phyloP scores from a whole-genome alignment of 2,797 vertebrate species.

The Spheniscus humboldti region DNA sequence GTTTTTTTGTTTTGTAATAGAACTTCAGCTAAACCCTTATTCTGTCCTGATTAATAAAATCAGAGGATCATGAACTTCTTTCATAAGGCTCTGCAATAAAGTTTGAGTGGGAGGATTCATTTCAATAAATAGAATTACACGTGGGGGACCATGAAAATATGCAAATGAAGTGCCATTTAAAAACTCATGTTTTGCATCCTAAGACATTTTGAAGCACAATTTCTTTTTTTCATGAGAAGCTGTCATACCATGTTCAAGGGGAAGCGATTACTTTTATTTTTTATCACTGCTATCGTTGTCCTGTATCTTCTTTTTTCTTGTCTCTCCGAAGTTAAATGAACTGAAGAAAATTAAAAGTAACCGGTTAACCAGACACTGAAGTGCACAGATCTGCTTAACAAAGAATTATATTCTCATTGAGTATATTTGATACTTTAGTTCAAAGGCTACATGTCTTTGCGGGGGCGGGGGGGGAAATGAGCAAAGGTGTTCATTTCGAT shows the following conservation, averaged over 20 bases:
- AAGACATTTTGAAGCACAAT: not conserved
- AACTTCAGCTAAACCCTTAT: not conserved
- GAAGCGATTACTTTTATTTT: not conserved
- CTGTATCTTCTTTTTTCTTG: not conserved
- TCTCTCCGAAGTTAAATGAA: not conserved
- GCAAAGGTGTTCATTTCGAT: not conserved
- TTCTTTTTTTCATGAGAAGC: not conserved
- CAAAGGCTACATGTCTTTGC: not conserved
- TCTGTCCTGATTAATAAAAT: not conserved
- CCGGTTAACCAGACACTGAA: not conserved
- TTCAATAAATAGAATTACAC: slow-evolving; percentile 17
- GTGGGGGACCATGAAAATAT: not conserved
- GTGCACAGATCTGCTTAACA: not conserved
- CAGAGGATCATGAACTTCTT: not conserved
- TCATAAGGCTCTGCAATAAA: not conserved
- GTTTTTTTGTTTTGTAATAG: not conserved
- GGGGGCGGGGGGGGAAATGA: accelerated
- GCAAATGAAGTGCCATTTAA: not conserved
- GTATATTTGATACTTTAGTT: not conserved
- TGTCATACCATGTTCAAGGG: not conserved
- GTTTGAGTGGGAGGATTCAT: not conserved
- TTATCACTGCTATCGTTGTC: not conserved
- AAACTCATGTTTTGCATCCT: not conserved
- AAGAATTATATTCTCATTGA: not conserved
- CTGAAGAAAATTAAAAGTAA: not conserved